Percentiles rank a stretch among this genome's conserved stretches.
Evolutionary conservation across 1,140 invertebrate genomes (phyloP).

Genomic region (Cotesia vestalis): DNA sequence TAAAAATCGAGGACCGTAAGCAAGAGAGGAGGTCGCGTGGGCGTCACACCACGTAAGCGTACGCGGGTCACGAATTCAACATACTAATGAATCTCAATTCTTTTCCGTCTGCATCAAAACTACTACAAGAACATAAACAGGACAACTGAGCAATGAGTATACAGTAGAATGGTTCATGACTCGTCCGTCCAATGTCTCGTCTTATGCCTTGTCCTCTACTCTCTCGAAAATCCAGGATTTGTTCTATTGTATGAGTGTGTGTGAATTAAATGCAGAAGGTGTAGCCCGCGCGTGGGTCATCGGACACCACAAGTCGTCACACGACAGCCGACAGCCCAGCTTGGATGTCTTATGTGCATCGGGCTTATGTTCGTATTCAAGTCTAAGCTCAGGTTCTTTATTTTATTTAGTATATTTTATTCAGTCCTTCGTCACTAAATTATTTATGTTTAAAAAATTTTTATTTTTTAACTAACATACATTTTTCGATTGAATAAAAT

Average conservation of each 20-base stretch:
- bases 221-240: not conserved
- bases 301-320: conserved; percentile 17
- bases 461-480: no score
- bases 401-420: not conserved
- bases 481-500: no score
- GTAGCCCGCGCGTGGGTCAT: conserved; percentile 38
- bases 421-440: not conserved
- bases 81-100: conserved; percentile 34
- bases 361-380: no score
- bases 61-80: conserved; percentile 27
- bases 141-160: not conserved
- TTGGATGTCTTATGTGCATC: conserved; percentile 7
- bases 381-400: conserved; percentile 22
- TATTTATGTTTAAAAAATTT: no score
- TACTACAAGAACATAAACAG: no score
- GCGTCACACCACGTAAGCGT: conserved; percentile 30
- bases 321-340: conserved; percentile 4
- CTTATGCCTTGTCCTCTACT: not conserved
- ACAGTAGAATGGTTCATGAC: not conserved
- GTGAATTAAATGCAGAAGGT: conserved; percentile 27
- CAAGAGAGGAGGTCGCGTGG: conserved; percentile 33
- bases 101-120: conserved; percentile 4
- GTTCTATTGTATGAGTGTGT: not conserved
- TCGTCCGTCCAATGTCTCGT: not conserved
- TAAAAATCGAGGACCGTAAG: conserved; percentile 14